Evolutionary conservation across 2,888 invertebrate genomes (phyloP).

Genomic region (Zonitis immaculata): DNA sequence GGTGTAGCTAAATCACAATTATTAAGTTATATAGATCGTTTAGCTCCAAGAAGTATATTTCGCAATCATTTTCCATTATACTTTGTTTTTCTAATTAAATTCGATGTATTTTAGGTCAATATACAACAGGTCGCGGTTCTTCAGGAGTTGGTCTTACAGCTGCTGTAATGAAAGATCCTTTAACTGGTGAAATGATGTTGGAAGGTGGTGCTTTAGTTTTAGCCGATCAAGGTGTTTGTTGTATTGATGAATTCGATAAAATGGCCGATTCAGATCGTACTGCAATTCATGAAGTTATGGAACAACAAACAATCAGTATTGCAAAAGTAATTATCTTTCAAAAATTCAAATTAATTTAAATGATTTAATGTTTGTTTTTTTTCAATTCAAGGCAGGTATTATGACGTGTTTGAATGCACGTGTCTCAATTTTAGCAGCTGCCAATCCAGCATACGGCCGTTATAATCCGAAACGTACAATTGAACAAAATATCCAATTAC

Average conservation of each 20-base stretch:
- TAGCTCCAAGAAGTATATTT: conserved; percentile 89
- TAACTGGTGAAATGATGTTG: conserved; percentile 96
- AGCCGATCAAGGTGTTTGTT: conserved; percentile 95
- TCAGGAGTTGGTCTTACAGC: conserved; percentile 99
- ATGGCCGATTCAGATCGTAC: conserved; percentile 95
- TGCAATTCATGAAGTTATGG: conserved; percentile 98
- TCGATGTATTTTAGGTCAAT: too few species aligned
- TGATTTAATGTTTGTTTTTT: neutral
- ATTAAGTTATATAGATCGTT: conserved; percentile 87
- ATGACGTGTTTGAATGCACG: conserved; percentile 97
- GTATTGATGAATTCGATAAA: too few species aligned
- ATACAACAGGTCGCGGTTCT: conserved; percentile 94
- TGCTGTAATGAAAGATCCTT: conserved; percentile 94
- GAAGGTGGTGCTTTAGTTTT: conserved; percentile 96
- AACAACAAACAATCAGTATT: conserved; percentile 99
- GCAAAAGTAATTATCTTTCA: conserved; percentile 76
- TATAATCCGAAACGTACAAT: conserved; percentile 94
- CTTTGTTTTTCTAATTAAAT: too few species aligned
- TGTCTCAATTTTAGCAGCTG: conserved; percentile 95
- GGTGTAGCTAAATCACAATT: conserved; percentile 99
- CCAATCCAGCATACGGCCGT: conserved; percentile 97
- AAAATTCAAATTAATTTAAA: neutral
- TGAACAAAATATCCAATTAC: conserved; percentile 96
- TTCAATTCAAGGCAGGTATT: conserved; percentile 76
- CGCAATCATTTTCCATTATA: too few species aligned